Percentiles rank a stretch among this genome's conserved stretches.
phyloP scores from a whole-genome alignment of 2,113 vertebrate genomes.

The Dromas ardeola region DNA sequence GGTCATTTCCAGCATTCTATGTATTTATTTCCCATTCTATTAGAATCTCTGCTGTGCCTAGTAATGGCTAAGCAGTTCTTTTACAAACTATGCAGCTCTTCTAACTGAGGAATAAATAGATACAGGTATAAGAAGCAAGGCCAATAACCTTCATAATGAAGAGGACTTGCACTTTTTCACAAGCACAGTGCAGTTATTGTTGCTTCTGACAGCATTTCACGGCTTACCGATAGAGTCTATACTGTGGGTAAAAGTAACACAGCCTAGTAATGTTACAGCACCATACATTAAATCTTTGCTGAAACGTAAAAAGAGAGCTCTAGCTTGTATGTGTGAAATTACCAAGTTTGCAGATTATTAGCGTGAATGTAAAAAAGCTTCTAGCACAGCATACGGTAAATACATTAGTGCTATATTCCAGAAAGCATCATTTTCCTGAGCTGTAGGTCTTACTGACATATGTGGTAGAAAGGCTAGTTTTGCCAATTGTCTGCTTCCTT shows the following conservation, averaged over 20 bases:
- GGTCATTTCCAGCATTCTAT: neutral
- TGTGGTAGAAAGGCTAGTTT: constrained; percentile 4
- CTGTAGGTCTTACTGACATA: constrained; percentile 45
- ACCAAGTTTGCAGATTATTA: constrained; percentile 33
- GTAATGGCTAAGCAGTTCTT: neutral
- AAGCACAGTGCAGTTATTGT: neutral
- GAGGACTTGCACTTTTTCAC: neutral
- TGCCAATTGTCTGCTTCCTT: constrained; percentile 54
- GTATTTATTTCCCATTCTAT: neutral
- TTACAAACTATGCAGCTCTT: neutral
- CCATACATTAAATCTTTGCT: neutral
- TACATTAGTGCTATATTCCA: constrained; percentile 24
- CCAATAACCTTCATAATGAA: neutral
- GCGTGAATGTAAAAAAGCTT: neutral
- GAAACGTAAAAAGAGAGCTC: neutral
- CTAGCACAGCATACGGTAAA: neutral
- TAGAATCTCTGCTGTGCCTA: neutral
- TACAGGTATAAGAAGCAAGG: neutral
- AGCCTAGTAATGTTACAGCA: neutral
- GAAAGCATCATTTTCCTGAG: constrained; percentile 32
- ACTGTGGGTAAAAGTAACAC: neutral
- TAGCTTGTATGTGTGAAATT: neutral
- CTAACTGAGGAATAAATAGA: neutral
- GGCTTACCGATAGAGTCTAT: neutral
- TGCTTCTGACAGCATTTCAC: neutral